A percentile compares a stretch with the other conserved stretches of the same genome.
phyloP scores from a whole-genome alignment of 2,888 invertebrate genomes.

The Ochlodes sylvanus region DNA sequence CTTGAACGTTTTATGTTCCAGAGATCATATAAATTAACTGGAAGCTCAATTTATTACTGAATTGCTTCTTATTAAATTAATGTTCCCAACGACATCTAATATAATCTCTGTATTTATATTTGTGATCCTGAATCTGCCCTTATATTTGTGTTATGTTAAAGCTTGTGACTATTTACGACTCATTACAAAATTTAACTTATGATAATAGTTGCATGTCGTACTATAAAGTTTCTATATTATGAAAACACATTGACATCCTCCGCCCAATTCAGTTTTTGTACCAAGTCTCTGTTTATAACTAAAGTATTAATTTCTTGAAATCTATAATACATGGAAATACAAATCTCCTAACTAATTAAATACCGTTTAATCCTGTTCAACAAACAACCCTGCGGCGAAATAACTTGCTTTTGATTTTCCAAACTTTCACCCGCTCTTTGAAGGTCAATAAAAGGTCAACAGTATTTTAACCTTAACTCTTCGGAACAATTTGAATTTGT shows the following conservation, averaged over 20 bases:
- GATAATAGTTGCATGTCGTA: too few species aligned
- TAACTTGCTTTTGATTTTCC: constrained; percentile 38
- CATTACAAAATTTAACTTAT: too few species aligned
- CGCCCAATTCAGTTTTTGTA: background rate
- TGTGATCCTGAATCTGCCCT: background rate
- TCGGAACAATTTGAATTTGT: constrained; percentile 27
- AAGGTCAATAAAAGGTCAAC: constrained; percentile 34
- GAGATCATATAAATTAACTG: constrained; percentile 31
- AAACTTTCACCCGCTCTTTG: constrained; percentile 33
- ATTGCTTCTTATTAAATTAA: constrained; percentile 22
- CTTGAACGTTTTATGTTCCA: constrained; percentile 32
- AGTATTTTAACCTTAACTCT: constrained; percentile 30
- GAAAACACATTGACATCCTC: constrained; percentile 1
- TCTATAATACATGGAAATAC: constrained; percentile 33
- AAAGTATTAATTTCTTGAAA: constrained; percentile 24
- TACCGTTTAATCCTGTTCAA: constrained; percentile 37
- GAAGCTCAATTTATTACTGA: constrained; percentile 26
- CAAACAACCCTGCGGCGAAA: constrained; percentile 34
- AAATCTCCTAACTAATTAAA: constrained; percentile 36
- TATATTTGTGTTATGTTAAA: background rate
- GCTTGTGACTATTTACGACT: too few species aligned
- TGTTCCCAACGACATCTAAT: background rate
- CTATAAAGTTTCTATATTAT: too few species aligned
- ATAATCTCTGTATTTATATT: background rate
- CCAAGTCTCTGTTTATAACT: constrained; percentile 16